Evolutionary conservation across 1,140 invertebrate species (phyloP), one percentile per base, ranked within the genome.

Genomic region (Bacillus rossius): DNA sequence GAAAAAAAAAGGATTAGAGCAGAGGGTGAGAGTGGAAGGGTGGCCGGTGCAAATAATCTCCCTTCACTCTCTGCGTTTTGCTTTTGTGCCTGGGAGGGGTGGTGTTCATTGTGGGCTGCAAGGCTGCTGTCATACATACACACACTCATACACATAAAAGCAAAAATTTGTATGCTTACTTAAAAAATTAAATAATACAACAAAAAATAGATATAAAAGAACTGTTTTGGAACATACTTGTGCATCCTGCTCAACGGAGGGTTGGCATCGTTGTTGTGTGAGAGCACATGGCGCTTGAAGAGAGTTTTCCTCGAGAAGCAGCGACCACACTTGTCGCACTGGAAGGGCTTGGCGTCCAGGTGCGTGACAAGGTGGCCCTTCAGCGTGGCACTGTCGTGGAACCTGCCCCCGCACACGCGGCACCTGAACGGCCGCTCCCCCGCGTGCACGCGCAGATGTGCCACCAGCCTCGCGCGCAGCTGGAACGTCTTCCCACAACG

Each of bases 351-450:
- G n/a, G 49, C 47, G n/a, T 57, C 45, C 43, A 57, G 16, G 26
- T 57, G 55, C 23, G 55, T 57, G 29, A 57, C 20, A 19, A 26
- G 19, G 43, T 57, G 55, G 25, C 55, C 55, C 34, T 57, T 57
- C 3, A 57, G 55, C 7, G 55, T 57, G 7, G 55, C 47, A 68
- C 57, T 52, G 69, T 57, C 55, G 16, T 51, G 45, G 58, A 67
- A 67, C 5, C 56, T 55, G 19, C 65, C 67, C 1, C 63, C 65
- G 53, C 68, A 70, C 40, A 61, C 41, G 22, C 60, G 53, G 50
- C 70, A 72, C 20, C 59, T 55, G 41, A 65, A 71, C 0, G 59
- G 59, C 13, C 55, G 45, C 16, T 56, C 55, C 5, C 59, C 59
- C 1, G 53, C 42, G 49, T 59, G 56, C 37, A 57, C 40, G 17